Percentiles rank a stretch among this genome's conserved stretches.
Conservation (phyloP, 2,888 invertebrate species). For the Dinocampus coccinellae region DNA sequence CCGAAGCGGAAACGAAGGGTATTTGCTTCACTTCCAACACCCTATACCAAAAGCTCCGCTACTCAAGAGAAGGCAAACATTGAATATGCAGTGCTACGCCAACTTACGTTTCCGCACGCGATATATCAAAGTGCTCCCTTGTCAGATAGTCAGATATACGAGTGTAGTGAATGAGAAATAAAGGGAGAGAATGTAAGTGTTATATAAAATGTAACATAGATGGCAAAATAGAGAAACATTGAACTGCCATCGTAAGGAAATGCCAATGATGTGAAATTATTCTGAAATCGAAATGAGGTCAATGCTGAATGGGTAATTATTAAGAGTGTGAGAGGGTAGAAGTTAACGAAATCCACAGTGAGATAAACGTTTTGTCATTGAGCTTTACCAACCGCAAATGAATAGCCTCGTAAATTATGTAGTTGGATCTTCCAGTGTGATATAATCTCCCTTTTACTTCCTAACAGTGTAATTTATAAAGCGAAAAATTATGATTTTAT, state of each 20-base stretch:
- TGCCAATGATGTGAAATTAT: neutral
- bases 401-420: neutral
- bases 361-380: constrained; percentile 8
- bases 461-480: neutral
- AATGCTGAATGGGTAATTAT: constrained; percentile 40
- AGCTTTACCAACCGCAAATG: neutral
- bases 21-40: constrained; percentile 24
- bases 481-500: neutral
- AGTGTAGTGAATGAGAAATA: neutral
- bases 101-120: constrained; percentile 35
- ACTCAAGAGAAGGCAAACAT: constrained; percentile 40
- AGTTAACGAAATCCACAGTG: constrained; percentile 9
- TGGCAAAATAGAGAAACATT: no score
- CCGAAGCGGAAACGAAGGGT: constrained; percentile 36
- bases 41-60: constrained; percentile 34
- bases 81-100: constrained; percentile 45
- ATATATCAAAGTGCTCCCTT: constrained; percentile 34
- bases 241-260: neutral
- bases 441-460: neutral
- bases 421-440: neutral
- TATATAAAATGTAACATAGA: no score
- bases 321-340: constrained; percentile 1
- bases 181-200: no score
- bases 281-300: constrained; percentile 27
- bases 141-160: neutral